Evolutionary conservation across 2,797 vertebrate genomes (phyloP), one percentile per base, ranked within the genome.

Genomic region (Dicrostonyx torquatus): DNA sequence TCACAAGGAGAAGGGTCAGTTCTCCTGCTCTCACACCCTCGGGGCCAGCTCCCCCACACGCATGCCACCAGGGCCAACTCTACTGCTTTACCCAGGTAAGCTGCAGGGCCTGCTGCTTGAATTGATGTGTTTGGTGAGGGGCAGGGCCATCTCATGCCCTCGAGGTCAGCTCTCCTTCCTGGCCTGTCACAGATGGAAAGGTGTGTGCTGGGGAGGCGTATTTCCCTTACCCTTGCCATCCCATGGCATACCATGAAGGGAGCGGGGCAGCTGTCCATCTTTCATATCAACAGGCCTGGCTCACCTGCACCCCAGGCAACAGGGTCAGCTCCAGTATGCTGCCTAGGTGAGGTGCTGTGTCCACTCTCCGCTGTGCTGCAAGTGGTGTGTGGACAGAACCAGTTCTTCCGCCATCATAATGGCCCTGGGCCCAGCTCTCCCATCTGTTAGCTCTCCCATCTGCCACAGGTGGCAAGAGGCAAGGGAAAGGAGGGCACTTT

Each of bases 11-110:
- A 37, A 9, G 64, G 66, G 8, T 9, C 3, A 10, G 18, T 22
- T 37, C 68, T 11, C 64, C 2, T n/a, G 18, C 66, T 37, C n/a
- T 37, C n/a, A 37, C n/a, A 22, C 18, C 4, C 18, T 72, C 0
- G 4, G 70, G 20, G 40, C 10, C 37, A 24, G 0, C n/a, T 72
- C 18, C 40, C 1, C n/a, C 0, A 10, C n/a, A 72, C 4, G 0
- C 68, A 70, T 9, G 40, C n/a, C 9, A 22, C n/a, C 17, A 40
- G 68, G n/a, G n/a, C n/a, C 68, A 72, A 20, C n/a, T 72, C 68
- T 40, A n/a, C n/a, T 40, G n/a, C 40, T 72, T 40, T 40, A 37
- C 9, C 68, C n/a, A 72, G 70, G 70, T 22, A 18, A 72, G 37
- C 18, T 40, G 3, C 70, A 40, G n/a, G 37, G 4, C 70, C 70